These are phyloP conservation scores for Tapirus terrestris DNA, from an alignment of 2,113 vertebrate species.

Conservation along the genomic window DNA sequence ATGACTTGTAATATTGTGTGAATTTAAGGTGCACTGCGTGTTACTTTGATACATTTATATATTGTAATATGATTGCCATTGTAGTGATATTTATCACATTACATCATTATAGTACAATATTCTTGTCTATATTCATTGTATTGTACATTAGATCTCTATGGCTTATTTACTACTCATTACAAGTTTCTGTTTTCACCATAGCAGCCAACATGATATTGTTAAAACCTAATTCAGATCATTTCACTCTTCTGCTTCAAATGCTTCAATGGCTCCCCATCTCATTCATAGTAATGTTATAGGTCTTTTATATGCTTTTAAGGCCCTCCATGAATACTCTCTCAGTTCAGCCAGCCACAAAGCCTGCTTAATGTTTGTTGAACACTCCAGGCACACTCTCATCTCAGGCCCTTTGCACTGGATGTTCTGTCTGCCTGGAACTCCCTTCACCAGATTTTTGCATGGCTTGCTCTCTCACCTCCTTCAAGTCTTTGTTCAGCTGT, in stretches of 20 bases:
- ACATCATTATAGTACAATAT: neutral
- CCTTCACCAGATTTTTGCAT: neutral
- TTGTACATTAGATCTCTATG: neutral
- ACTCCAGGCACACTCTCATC: neutral
- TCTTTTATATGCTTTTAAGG: neutral
- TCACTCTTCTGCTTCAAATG: conserved; percentile 23
- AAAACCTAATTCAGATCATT: conserved; percentile 4
- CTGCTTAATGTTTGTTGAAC: neutral
- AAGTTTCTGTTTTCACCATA: neutral
- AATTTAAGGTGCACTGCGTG: neutral
- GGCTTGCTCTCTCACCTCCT: neutral
- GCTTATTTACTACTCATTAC: neutral
- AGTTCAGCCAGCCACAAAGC: neutral
- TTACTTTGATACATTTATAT: neutral
- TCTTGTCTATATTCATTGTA: neutral
- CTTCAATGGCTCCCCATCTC: neutral
- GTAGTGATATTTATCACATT: neutral
- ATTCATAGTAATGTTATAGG: neutral
- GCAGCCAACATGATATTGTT: neutral
- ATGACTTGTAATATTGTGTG: neutral
- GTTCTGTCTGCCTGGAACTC: neutral
- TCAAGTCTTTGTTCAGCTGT: conserved; percentile 17
- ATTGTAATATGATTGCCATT: neutral
- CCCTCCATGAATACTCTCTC: neutral
- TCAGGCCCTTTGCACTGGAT: neutral